These are phyloP conservation scores for Leptestheria dahalacensis DNA, from an alignment of 1,140 invertebrate genomes.

Conservation along the genomic window DNA sequence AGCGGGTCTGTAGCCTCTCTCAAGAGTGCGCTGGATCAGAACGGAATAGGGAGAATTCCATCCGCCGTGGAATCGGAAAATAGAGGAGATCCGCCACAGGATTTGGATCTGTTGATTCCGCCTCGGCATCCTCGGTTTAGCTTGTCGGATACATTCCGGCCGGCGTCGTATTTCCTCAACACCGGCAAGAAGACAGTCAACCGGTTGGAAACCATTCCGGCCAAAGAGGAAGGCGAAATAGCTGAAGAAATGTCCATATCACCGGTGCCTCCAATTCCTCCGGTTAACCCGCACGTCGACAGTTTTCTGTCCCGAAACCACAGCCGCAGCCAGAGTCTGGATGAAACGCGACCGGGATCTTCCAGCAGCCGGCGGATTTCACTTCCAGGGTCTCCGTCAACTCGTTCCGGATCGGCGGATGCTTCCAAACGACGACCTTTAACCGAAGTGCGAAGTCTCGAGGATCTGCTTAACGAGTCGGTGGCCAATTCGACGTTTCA, in stretches of 20 bases:
- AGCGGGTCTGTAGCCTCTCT: neutral
- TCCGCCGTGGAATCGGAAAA: conserved; percentile 2
- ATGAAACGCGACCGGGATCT: conserved; percentile 9
- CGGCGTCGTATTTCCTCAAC: conserved; percentile 68
- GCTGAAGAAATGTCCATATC: conserved; percentile 64
- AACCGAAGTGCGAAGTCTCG: conserved; percentile 14
- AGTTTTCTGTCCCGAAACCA: neutral
- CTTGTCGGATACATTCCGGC: conserved; percentile 67
- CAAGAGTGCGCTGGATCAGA: conserved; percentile 1
- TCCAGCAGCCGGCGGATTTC: neutral
- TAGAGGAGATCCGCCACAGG: neutral
- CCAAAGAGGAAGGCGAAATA: conserved; percentile 36
- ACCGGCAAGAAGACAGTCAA: conserved; percentile 23
- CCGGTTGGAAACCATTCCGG: conserved; percentile 16
- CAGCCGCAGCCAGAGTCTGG: conserved; percentile 10
- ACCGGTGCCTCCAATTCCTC: conserved; percentile 58
- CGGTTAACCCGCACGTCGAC: conserved; percentile 35
- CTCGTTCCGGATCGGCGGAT: neutral
- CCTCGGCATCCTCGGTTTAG: conserved; percentile 57
- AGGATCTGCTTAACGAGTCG: conserved; percentile 13
- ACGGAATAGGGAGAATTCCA: neutral
- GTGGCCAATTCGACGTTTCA: neutral
- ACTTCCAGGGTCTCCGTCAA: neutral
- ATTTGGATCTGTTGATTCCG: conserved; percentile 23
- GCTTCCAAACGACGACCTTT: conserved; percentile 10